Conservation (phyloP, 2,888 invertebrate genomes). For the Megastigmus dorsalis region DNA sequence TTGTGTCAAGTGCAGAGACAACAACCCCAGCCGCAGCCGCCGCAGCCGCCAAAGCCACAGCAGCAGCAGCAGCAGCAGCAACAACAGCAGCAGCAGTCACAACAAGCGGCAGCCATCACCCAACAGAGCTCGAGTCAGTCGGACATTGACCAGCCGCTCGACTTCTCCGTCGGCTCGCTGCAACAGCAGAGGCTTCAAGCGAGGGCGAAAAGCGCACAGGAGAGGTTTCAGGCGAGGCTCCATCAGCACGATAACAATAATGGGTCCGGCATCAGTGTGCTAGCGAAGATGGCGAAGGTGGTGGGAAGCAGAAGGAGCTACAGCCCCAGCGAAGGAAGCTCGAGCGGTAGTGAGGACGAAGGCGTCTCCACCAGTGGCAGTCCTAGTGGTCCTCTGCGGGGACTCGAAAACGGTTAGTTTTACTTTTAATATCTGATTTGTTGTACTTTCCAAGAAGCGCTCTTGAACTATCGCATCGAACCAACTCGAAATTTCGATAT, state of each 20-base stretch:
- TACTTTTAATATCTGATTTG: too few species aligned
- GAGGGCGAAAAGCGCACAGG: conserved; percentile 61
- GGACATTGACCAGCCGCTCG: conserved; percentile 80
- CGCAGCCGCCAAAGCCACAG: neutral
- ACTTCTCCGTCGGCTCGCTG: conserved; percentile 83
- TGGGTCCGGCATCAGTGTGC: conserved; percentile 60
- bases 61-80: conserved; percentile 75
- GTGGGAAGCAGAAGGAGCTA: conserved; percentile 67
- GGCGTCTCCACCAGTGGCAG: conserved; percentile 71
- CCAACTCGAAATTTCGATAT: too few species aligned
- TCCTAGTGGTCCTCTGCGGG: conserved; percentile 70
- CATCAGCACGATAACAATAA: conserved; percentile 65
- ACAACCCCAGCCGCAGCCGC: conserved; percentile 72
- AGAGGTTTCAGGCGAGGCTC: conserved; percentile 61
- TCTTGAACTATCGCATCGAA: too few species aligned
- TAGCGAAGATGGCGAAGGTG: conserved; percentile 61
- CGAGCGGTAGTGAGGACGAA: conserved; percentile 71
- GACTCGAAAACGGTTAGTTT: conserved; percentile 69
- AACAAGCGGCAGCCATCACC: conserved; percentile 14
- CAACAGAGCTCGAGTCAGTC: conserved; percentile 58
- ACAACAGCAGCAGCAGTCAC: conserved; percentile 57
- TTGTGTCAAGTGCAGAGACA: conserved; percentile 73
- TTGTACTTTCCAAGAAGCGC: too few species aligned
- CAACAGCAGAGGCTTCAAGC: conserved; percentile 66
- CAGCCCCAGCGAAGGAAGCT: conserved; percentile 71